These are phyloP conservation scores for Propithecus perrieri DNA, from an alignment of 2,797 vertebrate genomes.

Conservation along the genomic window DNA sequence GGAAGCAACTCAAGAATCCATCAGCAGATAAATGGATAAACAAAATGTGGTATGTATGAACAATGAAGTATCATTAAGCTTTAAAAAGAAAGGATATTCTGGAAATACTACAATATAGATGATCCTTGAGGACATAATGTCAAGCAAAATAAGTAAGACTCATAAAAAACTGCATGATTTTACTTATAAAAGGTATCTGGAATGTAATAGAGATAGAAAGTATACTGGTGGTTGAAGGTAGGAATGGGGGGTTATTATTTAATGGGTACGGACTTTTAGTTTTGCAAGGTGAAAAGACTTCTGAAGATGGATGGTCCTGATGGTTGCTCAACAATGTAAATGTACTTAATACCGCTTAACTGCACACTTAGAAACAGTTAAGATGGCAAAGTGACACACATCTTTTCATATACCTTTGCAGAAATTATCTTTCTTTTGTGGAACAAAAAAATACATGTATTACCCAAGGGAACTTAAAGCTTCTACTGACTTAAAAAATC, in stretches of 20 bases:
- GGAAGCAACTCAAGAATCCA: neutral
- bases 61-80: neutral
- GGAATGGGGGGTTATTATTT: neutral
- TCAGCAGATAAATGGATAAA: neutral
- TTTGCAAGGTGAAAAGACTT: neutral
- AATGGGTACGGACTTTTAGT: neutral
- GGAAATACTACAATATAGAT: neutral
- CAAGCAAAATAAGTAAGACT: neutral
- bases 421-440: neutral
- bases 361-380: neutral
- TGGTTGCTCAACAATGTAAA: neutral
- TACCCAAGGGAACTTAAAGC: neutral
- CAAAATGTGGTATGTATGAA: neutral
- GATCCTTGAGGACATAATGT: neutral
- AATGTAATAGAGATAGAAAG: neutral
- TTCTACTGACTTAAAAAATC: neutral
- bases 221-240: neutral
- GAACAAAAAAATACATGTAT: neutral
- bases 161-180: neutral
- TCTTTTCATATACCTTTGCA: neutral
- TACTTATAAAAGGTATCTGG: neutral
- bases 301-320: neutral
- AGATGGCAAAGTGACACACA: neutral
- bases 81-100: neutral
- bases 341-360: neutral